Evolutionary conservation across 2,113 vertebrate species (phyloP), one percentile per base, ranked within the genome.

Genomic region (Caranx melampygus): DNA sequence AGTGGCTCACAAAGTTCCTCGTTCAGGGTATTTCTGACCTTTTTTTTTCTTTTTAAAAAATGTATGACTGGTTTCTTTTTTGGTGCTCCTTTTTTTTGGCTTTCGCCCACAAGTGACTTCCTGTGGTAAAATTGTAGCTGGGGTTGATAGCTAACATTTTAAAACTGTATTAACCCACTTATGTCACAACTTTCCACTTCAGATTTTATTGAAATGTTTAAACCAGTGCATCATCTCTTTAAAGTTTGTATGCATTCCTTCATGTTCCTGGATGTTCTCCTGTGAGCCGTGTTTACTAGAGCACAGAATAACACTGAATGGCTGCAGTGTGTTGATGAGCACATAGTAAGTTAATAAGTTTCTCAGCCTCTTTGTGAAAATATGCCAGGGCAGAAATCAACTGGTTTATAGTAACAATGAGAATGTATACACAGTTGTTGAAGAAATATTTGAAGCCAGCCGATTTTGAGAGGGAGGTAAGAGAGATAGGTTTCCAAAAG

Each of bases 401-500:
- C 21, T 33, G 26, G 44, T 44, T 45, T 31, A 33, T 12, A 20
- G 20, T 16, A 64, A 14, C 3, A 14, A 16, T 31, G 61, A 45
- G 42, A 64, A 5, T 26, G 9, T 9, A 55, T 10, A 61, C 31
- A 34, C 18, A 42, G 8, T 42, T 63, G 61, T 83, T 76, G 75
- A 73, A 83, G 81, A 55, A 51, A 33, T 52, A n/a, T 65, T 81
- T 59, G 59, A 78, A 63, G 78, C 12, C 61, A 63, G 35, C 60
- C 65, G n/a, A 55, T 79, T 66, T 68, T 70, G 40, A 40, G 34
- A 82, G 62, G 54, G 21, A 82, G 26, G n/a, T 64, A 37, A 61
- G 44, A 9, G 16, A 45, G 58, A 71, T 18, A 58, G 44, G 61
- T 21, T 37, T 44, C 44, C 8, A 47, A 55, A 35, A 18, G 64